Conservation (phyloP, 2,888 invertebrate genomes). For the Stramonita haemastoma region DNA sequence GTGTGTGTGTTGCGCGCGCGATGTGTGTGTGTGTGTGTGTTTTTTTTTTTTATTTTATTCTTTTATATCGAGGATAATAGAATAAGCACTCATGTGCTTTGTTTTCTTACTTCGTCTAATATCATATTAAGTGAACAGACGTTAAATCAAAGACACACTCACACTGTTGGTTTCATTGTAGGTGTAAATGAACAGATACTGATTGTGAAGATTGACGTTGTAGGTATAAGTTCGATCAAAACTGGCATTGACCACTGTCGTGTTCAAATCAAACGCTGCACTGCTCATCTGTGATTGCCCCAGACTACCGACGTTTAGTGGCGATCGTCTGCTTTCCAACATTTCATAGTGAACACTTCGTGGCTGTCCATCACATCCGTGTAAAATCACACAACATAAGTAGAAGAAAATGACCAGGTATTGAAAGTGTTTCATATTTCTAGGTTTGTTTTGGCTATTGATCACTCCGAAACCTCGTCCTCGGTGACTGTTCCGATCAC, state of each 20-base stretch:
- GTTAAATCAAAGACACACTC: too few relatives aligned
- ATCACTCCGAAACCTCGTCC: neutral
- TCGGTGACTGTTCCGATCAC: neutral
- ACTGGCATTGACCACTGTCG: conserved; percentile 36
- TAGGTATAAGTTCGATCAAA: conserved; percentile 34
- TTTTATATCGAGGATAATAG: too few relatives aligned
- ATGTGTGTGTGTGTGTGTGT: too few relatives aligned
- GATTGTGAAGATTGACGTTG: conserved; percentile 38
- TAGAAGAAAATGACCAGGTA: neutral
- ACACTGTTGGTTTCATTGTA: conserved; percentile 50
- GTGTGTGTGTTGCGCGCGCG: too few relatives aligned
- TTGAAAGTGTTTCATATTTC: neutral
- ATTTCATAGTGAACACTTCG: neutral
- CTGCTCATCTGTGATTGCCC: neutral
- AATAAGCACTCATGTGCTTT: too few relatives aligned
- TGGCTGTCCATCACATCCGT: neutral
- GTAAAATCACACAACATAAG: neutral
- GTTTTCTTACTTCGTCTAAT: too few relatives aligned
- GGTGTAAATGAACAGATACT: conserved; percentile 51
- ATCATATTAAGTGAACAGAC: too few relatives aligned
- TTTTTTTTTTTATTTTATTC: too few relatives aligned
- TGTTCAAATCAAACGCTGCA: conserved; percentile 33
- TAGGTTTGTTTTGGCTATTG: neutral
- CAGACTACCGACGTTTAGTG: too few relatives aligned
- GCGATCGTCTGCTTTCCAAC: neutral